phyloP scores from a whole-genome alignment of 2,888 invertebrate genomes.

The Trachelus tabidus region DNA sequence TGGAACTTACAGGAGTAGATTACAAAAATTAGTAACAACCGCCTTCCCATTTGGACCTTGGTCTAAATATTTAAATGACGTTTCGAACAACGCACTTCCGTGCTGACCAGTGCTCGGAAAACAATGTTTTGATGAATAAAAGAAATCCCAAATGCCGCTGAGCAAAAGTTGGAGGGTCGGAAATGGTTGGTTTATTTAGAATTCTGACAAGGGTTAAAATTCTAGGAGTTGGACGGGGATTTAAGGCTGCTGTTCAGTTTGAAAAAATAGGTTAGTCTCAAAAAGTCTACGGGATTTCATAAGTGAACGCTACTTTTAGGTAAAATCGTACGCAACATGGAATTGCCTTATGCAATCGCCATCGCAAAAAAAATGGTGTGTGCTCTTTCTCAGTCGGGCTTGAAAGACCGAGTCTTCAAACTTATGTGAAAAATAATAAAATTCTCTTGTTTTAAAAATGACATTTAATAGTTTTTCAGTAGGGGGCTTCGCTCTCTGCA shows the following conservation, averaged over 20 bases:
- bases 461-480: too few relatives aligned
- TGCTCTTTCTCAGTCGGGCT: too few relatives aligned
- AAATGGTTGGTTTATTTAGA: constrained; percentile 15
- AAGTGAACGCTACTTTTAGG: background rate
- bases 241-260: background rate
- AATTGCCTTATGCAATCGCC: too few relatives aligned
- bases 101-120: constrained; percentile 7
- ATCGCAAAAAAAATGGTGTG: too few relatives aligned
- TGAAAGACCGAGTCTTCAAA: too few relatives aligned
- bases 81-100: constrained; percentile 12
- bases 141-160: constrained; percentile 16
- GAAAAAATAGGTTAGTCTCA: too few relatives aligned
- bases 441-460: too few relatives aligned
- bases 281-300: background rate
- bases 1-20: background rate
- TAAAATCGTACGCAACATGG: background rate
- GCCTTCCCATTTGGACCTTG: background rate
- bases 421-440: too few relatives aligned
- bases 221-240: constrained; percentile 1
- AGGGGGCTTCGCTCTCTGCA: too few relatives aligned
- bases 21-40: background rate
- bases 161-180: constrained; percentile 17
- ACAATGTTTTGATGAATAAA: constrained; percentile 17
- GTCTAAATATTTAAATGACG: background rate
- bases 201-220: constrained; percentile 4